Percentiles rank a stretch among this genome's conserved stretches.
phyloP scores from a whole-genome alignment of 2,888 invertebrate genomes.

The Epinotia brunnichana region DNA sequence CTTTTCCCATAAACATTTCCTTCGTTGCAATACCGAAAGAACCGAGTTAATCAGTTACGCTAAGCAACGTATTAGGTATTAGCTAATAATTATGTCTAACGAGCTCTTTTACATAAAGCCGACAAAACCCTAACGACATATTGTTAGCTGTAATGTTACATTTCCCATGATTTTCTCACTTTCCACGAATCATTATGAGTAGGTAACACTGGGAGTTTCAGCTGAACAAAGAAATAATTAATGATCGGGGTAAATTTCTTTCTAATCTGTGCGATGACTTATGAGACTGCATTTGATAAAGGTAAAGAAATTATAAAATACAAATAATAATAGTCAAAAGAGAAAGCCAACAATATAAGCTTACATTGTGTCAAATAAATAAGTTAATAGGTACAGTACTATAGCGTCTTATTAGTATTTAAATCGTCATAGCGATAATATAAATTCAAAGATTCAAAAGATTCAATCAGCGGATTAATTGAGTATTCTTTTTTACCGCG shows the following conservation, averaged over 20 bases:
- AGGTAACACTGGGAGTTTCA: slow-evolving; percentile 34
- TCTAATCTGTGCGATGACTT: slow-evolving; percentile 5
- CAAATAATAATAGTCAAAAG: neutral
- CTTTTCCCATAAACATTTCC: neutral
- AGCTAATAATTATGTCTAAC: slow-evolving; percentile 39
- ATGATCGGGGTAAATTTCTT: slow-evolving; percentile 48
- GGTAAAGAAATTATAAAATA: neutral
- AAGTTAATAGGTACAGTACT: too few relatives aligned
- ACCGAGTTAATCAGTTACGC: slow-evolving; percentile 7
- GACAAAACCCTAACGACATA: slow-evolving; percentile 40
- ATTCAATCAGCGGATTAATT: too few relatives aligned
- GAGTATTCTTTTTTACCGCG: too few relatives aligned
- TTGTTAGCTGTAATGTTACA: slow-evolving; percentile 43
- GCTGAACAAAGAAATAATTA: slow-evolving; percentile 45
- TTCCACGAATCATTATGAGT: slow-evolving; percentile 47
- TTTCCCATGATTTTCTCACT: slow-evolving; percentile 49
- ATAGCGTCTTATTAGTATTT: too few relatives aligned
- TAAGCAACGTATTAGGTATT: slow-evolving; percentile 25
- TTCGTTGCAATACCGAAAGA: neutral
- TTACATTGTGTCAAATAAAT: too few relatives aligned
- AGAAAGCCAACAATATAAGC: neutral
- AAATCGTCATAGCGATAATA: too few relatives aligned
- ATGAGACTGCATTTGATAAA: neutral
- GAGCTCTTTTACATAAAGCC: slow-evolving; percentile 39
- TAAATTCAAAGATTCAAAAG: too few relatives aligned